Evolutionary conservation across 2,888 invertebrate species (phyloP).

Genomic region (Scelioninae gen. 1): DNA sequence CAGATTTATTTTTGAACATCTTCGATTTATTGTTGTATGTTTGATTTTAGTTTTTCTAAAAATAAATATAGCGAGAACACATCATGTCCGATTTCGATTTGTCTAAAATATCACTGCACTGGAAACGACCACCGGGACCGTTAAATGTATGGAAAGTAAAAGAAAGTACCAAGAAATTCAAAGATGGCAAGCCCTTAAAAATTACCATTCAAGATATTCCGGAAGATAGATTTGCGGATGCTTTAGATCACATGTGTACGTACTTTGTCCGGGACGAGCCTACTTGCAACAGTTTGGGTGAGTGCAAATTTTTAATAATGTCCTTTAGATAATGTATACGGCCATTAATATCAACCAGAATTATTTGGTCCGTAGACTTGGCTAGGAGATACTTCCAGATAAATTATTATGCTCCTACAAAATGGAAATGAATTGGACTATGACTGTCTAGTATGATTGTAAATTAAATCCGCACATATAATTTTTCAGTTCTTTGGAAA

Average conservation of each 20-base stretch:
- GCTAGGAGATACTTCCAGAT: constrained; percentile 8
- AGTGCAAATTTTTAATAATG: constrained; percentile 63
- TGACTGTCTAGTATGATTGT: neutral
- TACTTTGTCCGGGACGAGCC: constrained; percentile 77
- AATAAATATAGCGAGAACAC: too few species aligned
- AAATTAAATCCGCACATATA: too few species aligned
- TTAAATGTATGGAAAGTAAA: constrained; percentile 76
- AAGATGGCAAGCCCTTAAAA: constrained; percentile 72
- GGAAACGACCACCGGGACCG: constrained; percentile 75
- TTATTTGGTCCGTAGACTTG: constrained; percentile 6
- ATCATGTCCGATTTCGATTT: constrained; percentile 23
- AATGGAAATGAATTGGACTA: neutral
- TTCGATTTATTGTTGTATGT: neutral
- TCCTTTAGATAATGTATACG: constrained; percentile 7
- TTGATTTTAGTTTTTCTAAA: constrained; percentile 8
- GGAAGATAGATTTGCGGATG: constrained; percentile 77
- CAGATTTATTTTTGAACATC: too few species aligned
- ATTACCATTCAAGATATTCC: constrained; percentile 80
- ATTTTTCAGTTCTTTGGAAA: too few species aligned
- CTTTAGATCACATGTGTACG: constrained; percentile 74
- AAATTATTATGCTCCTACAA: constrained; percentile 17
- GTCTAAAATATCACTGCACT: constrained; percentile 35
- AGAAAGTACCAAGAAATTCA: constrained; percentile 71
- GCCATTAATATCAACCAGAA: neutral
- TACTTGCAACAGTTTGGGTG: constrained; percentile 72